Conservation (phyloP, 2,113 vertebrate species). For the Loxodonta africana region DNA sequence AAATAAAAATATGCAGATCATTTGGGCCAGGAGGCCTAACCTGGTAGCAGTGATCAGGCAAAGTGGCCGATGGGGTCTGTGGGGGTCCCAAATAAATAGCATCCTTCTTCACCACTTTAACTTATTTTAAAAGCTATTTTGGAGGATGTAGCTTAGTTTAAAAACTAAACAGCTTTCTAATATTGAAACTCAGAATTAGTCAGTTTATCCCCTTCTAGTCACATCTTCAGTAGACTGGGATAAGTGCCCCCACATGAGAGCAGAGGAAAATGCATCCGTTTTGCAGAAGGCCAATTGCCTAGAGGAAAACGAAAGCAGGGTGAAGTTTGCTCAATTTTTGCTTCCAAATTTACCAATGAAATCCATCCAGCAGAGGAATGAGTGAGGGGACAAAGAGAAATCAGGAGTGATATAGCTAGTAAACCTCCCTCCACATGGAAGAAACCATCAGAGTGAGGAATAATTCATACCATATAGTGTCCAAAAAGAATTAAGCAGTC, state of each 20-base stretch:
- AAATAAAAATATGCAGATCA: background rate
- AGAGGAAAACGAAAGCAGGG: background rate
- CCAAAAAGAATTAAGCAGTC: background rate
- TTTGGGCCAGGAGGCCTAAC: background rate
- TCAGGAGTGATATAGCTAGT: background rate
- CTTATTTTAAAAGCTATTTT: background rate
- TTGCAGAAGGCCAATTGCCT: background rate
- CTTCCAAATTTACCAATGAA: constrained; percentile 31
- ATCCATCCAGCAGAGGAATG: background rate
- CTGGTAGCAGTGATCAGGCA: background rate
- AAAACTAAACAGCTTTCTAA: constrained; percentile 4
- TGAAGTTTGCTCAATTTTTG: background rate
- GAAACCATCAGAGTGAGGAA: background rate
- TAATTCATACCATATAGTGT: background rate
- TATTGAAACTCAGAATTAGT: background rate
- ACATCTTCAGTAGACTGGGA: background rate
- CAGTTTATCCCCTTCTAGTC: background rate
- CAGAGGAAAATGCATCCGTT: background rate
- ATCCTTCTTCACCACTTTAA: background rate
- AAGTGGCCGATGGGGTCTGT: background rate
- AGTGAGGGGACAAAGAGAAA: background rate
- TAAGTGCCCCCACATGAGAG: background rate
- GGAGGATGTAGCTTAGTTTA: background rate
- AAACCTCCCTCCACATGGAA: background rate
- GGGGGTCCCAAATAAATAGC: background rate